Conservation (phyloP, 2,797 vertebrate genomes). For the Manis crassicaudata region DNA sequence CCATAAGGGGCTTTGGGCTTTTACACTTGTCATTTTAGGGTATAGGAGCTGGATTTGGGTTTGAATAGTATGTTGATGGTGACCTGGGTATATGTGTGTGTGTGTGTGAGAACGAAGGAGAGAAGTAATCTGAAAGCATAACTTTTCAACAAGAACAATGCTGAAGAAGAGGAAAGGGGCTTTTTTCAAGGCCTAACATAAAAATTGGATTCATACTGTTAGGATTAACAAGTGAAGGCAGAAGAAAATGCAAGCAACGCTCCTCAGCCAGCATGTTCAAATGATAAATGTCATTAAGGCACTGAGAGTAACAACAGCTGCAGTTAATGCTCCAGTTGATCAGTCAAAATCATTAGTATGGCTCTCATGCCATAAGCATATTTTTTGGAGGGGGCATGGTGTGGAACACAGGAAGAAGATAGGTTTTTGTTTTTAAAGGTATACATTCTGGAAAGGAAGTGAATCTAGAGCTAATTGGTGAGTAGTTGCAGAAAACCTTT, state of each 20-base stretch:
- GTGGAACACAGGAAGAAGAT: conserved; percentile 24
- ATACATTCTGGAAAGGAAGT: not conserved
- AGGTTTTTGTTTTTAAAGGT: conserved; percentile 18
- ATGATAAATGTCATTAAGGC: conserved; percentile 85
- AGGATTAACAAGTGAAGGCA: conserved; percentile 82
- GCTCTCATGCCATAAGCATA: conserved; percentile 65
- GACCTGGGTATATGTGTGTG: not conserved
- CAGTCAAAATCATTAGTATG: conserved; percentile 80
- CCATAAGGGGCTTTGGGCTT: not conserved
- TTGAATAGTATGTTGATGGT: conserved; percentile 40
- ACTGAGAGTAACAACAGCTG: conserved; percentile 85
- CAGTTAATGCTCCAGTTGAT: conserved; percentile 83
- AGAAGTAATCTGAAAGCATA: conserved; percentile 35
- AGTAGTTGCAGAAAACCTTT: not conserved
- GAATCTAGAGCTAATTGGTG: not conserved
- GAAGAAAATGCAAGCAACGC: conserved; percentile 74
- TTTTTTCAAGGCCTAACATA: conserved; percentile 73
- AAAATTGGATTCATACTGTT: conserved; percentile 82
- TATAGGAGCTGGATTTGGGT: not conserved
- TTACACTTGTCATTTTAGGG: not conserved
- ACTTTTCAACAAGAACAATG: conserved; percentile 60
- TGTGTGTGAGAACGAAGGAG: not conserved
- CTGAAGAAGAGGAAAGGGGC: conserved; percentile 69
- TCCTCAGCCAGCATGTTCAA: conserved; percentile 78
- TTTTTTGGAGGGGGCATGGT: conserved; percentile 30